These are phyloP conservation scores for Muscina levida DNA, from an alignment of 2,888 invertebrate species.

Conservation along the genomic window DNA sequence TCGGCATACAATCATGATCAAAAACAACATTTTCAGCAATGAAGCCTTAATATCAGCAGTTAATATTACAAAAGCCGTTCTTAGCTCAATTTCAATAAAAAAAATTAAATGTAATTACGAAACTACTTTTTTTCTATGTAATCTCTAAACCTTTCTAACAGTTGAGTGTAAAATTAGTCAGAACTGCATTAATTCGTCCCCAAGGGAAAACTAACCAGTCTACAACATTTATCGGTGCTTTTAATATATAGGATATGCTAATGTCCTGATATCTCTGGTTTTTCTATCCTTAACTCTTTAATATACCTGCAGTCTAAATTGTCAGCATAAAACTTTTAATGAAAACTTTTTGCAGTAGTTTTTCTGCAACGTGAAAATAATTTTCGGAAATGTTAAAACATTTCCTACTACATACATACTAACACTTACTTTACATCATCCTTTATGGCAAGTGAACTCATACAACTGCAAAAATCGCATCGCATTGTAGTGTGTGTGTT, in stretches of 20 bases:
- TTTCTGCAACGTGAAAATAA: conserved; percentile 33
- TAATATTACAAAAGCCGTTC: no score
- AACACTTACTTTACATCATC: conserved; percentile 9
- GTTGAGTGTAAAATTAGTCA: no score
- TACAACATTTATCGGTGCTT: no score
- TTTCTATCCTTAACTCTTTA: neutral
- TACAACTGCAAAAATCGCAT: conserved; percentile 9
- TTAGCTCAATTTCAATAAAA: no score
- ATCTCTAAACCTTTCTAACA: no score
- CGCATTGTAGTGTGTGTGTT: neutral
- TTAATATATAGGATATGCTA: neutral
- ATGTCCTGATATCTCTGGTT: neutral
- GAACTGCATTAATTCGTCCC: no score
- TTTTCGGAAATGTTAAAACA: conserved; percentile 37
- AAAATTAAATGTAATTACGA: no score
- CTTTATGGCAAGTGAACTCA: neutral
- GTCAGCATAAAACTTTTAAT: conserved; percentile 12
- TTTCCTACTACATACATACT: conserved; percentile 14
- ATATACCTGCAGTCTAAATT: conserved; percentile 13
- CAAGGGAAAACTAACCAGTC: no score
- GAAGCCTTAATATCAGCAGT: no score
- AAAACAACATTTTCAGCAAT: no score
- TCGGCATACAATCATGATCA: no score
- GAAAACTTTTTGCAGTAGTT: conserved; percentile 32
- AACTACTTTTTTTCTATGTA: no score